Evolutionary conservation across 2,888 invertebrate species (phyloP).

Genomic region (Harpagoxenus sublaevis): DNA sequence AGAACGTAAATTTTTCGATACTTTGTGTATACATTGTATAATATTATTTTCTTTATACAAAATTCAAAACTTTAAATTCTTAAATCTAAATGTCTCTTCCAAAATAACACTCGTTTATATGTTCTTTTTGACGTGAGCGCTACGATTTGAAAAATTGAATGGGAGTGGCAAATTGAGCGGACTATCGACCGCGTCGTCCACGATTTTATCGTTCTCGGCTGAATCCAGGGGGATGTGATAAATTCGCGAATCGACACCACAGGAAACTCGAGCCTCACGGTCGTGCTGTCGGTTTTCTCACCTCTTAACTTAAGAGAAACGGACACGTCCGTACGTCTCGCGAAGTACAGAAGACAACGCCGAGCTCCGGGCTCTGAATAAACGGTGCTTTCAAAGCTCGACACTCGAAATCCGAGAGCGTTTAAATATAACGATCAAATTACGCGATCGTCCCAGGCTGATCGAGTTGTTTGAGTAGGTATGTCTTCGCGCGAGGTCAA

Average conservation of each 20-base stretch:
- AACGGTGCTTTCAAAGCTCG: conserved; percentile 24
- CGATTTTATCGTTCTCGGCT: conserved; percentile 12
- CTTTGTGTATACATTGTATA: not conserved
- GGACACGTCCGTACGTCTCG: not conserved
- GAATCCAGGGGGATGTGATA: not conserved
- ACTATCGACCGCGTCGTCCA: not conserved
- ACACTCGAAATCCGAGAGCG: conserved; percentile 31
- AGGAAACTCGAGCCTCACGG: conserved; percentile 19
- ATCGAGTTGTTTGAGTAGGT: conserved; percentile 13
- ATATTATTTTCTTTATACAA: not conserved
- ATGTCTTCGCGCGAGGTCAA: not conserved
- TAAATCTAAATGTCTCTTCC: not conserved
- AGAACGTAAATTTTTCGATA: not conserved
- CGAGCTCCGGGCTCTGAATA: not conserved
- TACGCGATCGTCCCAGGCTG: not conserved
- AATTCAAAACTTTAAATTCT: not conserved
- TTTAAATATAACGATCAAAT: conserved; percentile 34
- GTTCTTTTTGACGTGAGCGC: not conserved
- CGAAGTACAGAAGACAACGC: conserved; percentile 8
- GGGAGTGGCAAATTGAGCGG: conserved; percentile 18
- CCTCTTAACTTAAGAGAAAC: conserved; percentile 14
- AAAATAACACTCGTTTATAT: not conserved
- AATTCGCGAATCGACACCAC: conserved; percentile 27
- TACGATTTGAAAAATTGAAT: not conserved
- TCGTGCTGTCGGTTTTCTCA: conserved; percentile 3